Base-by-base conservation (phyloP, 2,113 vertebrate genomes). In the Apaloderma vittatum region DNA sequence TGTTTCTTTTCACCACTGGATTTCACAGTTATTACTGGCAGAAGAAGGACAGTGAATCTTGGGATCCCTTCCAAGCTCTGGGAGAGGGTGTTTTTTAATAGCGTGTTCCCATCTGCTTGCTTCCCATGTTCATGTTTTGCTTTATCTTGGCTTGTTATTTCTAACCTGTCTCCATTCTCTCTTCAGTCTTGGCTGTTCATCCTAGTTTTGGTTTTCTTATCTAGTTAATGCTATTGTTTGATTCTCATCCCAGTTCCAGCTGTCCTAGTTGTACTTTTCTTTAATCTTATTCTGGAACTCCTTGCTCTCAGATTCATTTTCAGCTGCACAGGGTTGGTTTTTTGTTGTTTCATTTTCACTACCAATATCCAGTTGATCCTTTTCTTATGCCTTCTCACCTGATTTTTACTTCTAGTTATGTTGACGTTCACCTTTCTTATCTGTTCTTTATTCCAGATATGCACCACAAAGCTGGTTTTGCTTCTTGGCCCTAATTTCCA, bases 1-100 rank as follows among this genome's bases (percentile, higher is more conserved):
- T 20, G 15, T 51, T 23, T 72, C 51, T 82, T n/a, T 71, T 93
- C 73, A 87, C 73, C 80, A 66, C 57, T 81, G 85, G 70, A 85
- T 96, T 73, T 91, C 91, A 79, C 52, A 67, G 84, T 82, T 87
- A 82, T 85, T 88, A 55, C 55, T 94, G 61, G 58, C 73, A 93
- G 63, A 86, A 94, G 80, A 92, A 32, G 40, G 19, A 89, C 34
- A 54, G 30, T 1, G 1, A 90, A 80, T 67, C 16, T 74, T 74
- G 72, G 48, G 88, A 90, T 88, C 12, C 26, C 36, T 80, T 94
- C 90, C 96, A 97, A 48, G 48, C 65, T 93, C 63, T 59, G 32
- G 26, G 30, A 93, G 43, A 90, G 51, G 68, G 68, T 78, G 43
- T 51, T 90, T 92, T 93, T 86, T 59, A 80, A 83, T 43, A 90